Evolutionary conservation across 2,797 vertebrate genomes (phyloP).

Genomic region (Brachymystax lenok): DNA sequence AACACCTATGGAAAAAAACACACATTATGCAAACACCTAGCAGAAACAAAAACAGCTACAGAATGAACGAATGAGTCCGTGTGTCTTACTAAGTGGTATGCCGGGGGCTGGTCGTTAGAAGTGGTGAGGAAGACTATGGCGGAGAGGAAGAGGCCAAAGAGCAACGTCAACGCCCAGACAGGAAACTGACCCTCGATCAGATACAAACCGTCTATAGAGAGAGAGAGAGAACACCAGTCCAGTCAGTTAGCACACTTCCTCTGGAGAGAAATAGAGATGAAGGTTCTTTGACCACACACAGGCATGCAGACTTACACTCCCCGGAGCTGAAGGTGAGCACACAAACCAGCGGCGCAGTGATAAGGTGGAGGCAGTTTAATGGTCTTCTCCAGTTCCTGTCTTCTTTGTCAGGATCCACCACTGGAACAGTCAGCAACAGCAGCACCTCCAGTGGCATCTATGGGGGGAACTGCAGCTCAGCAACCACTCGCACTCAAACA

Average conservation of each 20-base stretch:
- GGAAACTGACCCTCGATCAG: constrained; percentile 86
- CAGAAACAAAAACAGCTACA: neutral
- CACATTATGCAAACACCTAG: neutral
- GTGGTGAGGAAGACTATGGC: constrained; percentile 83
- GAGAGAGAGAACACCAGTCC: neutral
- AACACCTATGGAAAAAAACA: constrained; percentile 76
- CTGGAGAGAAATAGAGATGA: neutral
- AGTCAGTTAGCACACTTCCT: no score
- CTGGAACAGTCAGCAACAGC: constrained; percentile 85
- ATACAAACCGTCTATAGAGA: constrained; percentile 76
- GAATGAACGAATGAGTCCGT: neutral
- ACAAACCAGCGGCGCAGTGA: constrained; percentile 83
- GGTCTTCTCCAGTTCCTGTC: constrained; percentile 94
- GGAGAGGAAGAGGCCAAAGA: constrained; percentile 79
- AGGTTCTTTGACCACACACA: neutral
- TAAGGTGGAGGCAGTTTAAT: constrained; percentile 90
- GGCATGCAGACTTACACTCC: constrained; percentile 79
- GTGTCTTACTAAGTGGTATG: constrained; percentile 85
- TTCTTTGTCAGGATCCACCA: constrained; percentile 90
- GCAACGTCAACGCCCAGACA: constrained; percentile 81
- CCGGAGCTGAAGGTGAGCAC: constrained; percentile 86
- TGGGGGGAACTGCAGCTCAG: neutral
- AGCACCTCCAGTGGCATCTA: constrained; percentile 88
- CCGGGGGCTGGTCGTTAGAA: constrained; percentile 82
- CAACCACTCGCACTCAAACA: neutral